Evolutionary conservation across 2,113 vertebrate genomes (phyloP).

Genomic region (Lagopus leucura): DNA sequence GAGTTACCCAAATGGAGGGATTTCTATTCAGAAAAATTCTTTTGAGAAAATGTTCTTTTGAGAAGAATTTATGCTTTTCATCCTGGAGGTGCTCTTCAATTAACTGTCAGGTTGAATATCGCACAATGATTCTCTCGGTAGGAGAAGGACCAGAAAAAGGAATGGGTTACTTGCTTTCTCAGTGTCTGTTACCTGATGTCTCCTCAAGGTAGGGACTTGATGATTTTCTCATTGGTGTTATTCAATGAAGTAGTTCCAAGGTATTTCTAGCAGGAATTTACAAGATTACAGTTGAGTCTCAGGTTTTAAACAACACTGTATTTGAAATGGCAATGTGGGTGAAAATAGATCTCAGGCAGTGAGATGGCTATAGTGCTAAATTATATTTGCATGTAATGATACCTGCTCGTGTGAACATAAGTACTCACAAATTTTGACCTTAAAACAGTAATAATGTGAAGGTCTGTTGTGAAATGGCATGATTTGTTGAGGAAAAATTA

Average conservation of each 20-base stretch:
- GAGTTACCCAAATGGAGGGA: no score
- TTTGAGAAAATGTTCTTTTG: background rate
- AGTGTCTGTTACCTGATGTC: background rate
- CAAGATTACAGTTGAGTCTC: background rate
- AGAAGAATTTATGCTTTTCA: background rate
- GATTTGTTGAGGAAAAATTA: background rate
- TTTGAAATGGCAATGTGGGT: accelerated
- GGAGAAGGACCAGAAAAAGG: background rate
- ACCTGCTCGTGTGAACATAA: background rate
- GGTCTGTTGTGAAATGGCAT: background rate
- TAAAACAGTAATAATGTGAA: background rate
- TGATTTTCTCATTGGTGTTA: background rate
- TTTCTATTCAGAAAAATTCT: background rate
- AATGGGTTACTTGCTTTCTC: background rate
- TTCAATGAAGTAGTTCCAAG: background rate
- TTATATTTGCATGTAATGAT: background rate
- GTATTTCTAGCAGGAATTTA: background rate
- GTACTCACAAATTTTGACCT: background rate
- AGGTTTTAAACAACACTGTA: background rate
- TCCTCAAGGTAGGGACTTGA: background rate
- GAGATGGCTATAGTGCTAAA: background rate
- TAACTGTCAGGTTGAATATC: background rate
- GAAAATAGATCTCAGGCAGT: background rate
- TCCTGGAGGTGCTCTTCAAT: background rate
- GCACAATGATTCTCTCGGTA: background rate